A percentile compares a stretch with the other conserved stretches of the same genome.
phyloP scores from a whole-genome alignment of 2,888 invertebrate genomes.

The Harpalus rubripes region DNA sequence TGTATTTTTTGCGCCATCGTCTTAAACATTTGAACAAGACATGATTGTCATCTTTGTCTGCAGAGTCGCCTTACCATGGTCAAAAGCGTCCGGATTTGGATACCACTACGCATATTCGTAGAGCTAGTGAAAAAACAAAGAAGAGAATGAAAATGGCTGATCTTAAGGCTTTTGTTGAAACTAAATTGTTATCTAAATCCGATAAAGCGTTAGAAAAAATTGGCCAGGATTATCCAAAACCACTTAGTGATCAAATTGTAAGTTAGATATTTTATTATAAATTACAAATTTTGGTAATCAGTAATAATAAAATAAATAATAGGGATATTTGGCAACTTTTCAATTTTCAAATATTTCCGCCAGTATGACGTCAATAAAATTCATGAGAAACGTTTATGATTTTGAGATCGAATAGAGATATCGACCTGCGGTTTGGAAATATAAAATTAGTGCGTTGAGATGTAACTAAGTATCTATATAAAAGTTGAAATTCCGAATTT shows the following conservation, averaged over 20 bases:
- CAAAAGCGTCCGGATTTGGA: conserved; percentile 76
- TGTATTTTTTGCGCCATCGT: conserved; percentile 3
- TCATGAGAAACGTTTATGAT: no score
- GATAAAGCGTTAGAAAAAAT: conserved; percentile 95
- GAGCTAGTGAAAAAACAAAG: conserved; percentile 91
- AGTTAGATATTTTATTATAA: conserved; percentile 71
- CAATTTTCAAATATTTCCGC: no score
- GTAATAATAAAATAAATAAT: no score
- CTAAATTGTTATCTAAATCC: conserved; percentile 93
- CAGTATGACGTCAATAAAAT: no score
- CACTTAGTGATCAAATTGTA: conserved; percentile 82
- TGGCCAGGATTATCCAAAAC: conserved; percentile 86
- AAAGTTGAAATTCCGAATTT: no score
- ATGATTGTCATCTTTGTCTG: conserved; percentile 68
- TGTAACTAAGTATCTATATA: no score
- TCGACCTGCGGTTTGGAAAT: no score
- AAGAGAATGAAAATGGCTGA: conserved; percentile 95
- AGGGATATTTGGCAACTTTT: no score
- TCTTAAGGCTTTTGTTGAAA: conserved; percentile 93
- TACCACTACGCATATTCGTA: conserved; percentile 79
- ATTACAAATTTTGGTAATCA: not conserved
- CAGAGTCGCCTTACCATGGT: conserved; percentile 77
- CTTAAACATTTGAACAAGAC: conserved; percentile 10
- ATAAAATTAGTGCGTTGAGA: no score
- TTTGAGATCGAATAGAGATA: no score